Evolutionary conservation across 2,888 invertebrate genomes (phyloP).

Genomic region (Leucophenga maculata): DNA sequence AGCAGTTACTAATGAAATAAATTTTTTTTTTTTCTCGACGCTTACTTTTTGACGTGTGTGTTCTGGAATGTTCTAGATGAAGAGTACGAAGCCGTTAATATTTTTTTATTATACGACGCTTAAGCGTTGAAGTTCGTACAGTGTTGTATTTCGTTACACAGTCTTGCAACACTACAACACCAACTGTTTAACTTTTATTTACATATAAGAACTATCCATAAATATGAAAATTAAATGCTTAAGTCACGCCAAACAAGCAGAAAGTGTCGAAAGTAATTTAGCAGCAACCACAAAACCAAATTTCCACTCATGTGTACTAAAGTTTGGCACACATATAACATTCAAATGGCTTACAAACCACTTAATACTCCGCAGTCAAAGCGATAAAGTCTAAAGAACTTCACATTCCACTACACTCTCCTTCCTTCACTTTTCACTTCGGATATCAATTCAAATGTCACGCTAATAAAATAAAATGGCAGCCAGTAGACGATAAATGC

Average conservation of each 20-base stretch:
- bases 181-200: neutral
- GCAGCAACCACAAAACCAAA: neutral
- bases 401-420: neutral
- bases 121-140: too few relatives aligned
- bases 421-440: neutral
- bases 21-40: too few relatives aligned
- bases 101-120: too few relatives aligned
- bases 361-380: neutral
- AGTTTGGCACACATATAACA: neutral
- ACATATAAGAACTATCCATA: neutral
- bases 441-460: slow-evolving; percentile 60
- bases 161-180: too few relatives aligned
- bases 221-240: too few relatives aligned
- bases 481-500: slow-evolving; percentile 60
- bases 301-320: neutral
- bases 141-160: too few relatives aligned
- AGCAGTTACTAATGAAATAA: too few relatives aligned
- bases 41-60: too few relatives aligned
- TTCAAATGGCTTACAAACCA: neutral
- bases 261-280: neutral
- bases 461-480: slow-evolving; percentile 64
- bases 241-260: too few relatives aligned
- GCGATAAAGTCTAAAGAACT: too few relatives aligned
- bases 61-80: too few relatives aligned
- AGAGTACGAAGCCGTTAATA: too few relatives aligned